Evolutionary conservation across 2,113 vertebrate species (phyloP).

Genomic region (Erythrolamprus reginae): DNA sequence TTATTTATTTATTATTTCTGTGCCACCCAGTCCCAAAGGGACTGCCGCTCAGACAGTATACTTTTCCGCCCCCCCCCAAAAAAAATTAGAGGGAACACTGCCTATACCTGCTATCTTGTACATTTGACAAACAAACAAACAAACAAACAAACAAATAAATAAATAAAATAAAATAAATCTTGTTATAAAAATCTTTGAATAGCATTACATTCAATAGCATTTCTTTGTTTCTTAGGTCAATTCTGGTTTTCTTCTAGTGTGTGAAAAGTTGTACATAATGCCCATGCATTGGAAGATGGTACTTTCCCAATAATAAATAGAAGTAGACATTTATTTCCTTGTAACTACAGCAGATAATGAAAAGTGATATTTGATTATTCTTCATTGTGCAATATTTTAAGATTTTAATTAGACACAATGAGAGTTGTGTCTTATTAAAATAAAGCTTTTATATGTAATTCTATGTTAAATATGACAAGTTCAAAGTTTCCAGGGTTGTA

Average conservation of each 20-base stretch:
- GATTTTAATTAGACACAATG: neutral
- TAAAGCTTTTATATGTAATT: neutral
- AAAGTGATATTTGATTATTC: neutral
- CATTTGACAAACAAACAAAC: too few relatives aligned
- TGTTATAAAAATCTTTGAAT: neutral
- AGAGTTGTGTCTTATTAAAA: slow-evolving; percentile 13
- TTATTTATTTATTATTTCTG: too few relatives aligned
- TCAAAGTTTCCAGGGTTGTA: neutral
- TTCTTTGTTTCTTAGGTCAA: neutral
- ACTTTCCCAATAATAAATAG: neutral
- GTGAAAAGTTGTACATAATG: slow-evolving; percentile 7
- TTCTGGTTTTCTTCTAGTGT: slow-evolving; percentile 8
- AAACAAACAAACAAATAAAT: too few relatives aligned
- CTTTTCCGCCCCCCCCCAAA: too few relatives aligned
- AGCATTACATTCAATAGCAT: neutral
- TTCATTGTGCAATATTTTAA: slow-evolving; percentile 2
- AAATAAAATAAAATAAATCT: neutral
- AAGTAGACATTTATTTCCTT: slow-evolving; percentile 19
- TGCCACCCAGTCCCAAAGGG: too few relatives aligned
- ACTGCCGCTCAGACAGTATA: too few relatives aligned
- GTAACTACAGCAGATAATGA: slow-evolving; percentile 14
- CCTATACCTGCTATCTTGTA: too few relatives aligned
- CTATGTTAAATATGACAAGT: neutral
- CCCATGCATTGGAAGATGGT: neutral
- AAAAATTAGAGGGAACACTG: too few relatives aligned